Base-by-base conservation (phyloP, 2,888 invertebrate species). In the Hirtodrosophila trivittata region DNA sequence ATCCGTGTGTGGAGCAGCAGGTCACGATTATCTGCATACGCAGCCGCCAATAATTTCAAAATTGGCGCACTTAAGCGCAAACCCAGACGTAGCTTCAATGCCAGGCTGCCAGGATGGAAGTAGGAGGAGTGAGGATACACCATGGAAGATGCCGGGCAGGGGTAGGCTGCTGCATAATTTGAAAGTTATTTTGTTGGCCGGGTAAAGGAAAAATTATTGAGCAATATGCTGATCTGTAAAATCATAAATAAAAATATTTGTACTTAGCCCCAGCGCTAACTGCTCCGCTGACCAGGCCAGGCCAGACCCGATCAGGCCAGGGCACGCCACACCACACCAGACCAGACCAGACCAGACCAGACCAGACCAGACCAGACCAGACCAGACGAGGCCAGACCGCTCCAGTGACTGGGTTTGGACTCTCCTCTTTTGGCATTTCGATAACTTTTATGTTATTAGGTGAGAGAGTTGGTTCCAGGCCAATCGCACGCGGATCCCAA, bases 221-320 rank as follows among this genome's bases (percentile, higher is more conserved):
- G 88, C 90, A 90, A 90, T 90, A 89, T 89, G 90, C 88, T 86
- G 89, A 90, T 88, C 89, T 89, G 89, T 86, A 88, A 88, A 86
- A 89, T 88, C 87, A 89, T 90, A 90, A 90, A 89, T 90, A 89
- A 89, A 86, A 87, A 77, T 84, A 86, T 87, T 82, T 83, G 80
- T 75, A 78, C 68, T 82, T 70, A 72, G 57, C 14, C 42, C 25
- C 37, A 26, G 16, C 45, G 16, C 45, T 45, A 14, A 26, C 37
- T 38, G 26, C 28, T 28, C n/a, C 7, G 18, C 7, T n/a, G 28
- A 14, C 26, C 10, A 12, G 6, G 8, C 42, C 10, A 13, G 28
- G 26, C 26, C 10, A 12, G 3, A 25, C 3, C 25, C 25, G 6
- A 25, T 25, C 25, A 6, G 6, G 4, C 25, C 25, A 25, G 3